These are phyloP conservation scores for Todiramphus saurophagus DNA, from an alignment of 2,113 vertebrate genomes.

Conservation along the genomic window DNA sequence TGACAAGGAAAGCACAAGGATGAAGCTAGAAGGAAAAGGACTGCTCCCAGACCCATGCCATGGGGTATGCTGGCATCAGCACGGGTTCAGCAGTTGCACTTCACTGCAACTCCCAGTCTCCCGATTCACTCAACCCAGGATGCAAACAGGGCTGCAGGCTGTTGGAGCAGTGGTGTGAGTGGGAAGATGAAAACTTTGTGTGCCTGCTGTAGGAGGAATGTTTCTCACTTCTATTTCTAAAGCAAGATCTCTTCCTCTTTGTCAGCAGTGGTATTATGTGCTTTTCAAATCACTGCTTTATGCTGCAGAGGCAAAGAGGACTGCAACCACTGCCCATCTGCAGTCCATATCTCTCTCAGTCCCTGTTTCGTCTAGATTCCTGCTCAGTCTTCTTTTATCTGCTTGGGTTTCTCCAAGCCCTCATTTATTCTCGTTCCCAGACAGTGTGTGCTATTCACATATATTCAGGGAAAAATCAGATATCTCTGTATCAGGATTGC, in stretches of 20 bases:
- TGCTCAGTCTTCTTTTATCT: background rate
- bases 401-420: background rate
- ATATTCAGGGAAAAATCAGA: background rate
- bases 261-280: slow-evolving; percentile 10
- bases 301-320: background rate
- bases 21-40: background rate
- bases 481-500: background rate
- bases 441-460: background rate
- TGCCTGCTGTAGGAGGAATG: slow-evolving; percentile 63
- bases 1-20: background rate
- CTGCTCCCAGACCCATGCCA: background rate
- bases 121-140: background rate
- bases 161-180: slow-evolving; percentile 39
- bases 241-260: slow-evolving; percentile 48
- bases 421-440: background rate
- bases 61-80: background rate
- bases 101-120: background rate
- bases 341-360: background rate
- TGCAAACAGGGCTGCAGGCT: background rate
- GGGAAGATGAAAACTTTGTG: slow-evolving; percentile 57
- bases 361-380: background rate
- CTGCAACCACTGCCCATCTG: background rate
- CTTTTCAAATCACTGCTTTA: slow-evolving; percentile 11
- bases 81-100: background rate
- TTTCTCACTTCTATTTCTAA: slow-evolving; percentile 68